Base-by-base conservation (phyloP, 2,113 vertebrate species). In the Lutjanus erythropterus region DNA sequence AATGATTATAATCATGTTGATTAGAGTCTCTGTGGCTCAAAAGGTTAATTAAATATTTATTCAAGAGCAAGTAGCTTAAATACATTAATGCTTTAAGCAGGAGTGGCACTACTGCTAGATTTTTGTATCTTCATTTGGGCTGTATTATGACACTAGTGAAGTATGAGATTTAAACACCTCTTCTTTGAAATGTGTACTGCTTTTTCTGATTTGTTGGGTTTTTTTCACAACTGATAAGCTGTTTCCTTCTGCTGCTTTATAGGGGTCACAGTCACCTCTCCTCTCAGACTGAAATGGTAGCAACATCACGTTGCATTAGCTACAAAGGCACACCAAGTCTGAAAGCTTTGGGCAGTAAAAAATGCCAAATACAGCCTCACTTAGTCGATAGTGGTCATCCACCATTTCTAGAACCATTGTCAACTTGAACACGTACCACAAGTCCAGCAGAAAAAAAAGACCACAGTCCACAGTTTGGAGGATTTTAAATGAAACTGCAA, bases 11-110 rank as follows among this genome's bases (percentile, higher is more conserved):
- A 86, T 85, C 71, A 61, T 42, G 33, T 55, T 90, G 52, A 86
- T 88, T 88, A 67, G 49, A 81, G n/a, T 65, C 60, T 74, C n/a
- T 5, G 27, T 69, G 73, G 42, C 64, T 87, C 42, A 41, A 70
- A 84, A 77, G 84, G 81, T 88, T 88, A 87, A 88, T 92, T 65
- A 49, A 81, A 87, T 83, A 87, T 83, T 75, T 75, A 79, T 86
- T 71, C 73, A 37, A 67, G 71, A 78, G 71, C 46, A 85, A 59
- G 79, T 73, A 83, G 42, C 56, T 76, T 87, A 55, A 84, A 68
- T 60, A 35, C 60, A 67, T 80, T 56, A 71, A 68, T 49, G 29
- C 27, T 49, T 9, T 77, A 56, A 65, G 64, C 27, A 78, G 62
- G 53, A 65, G 41, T 69, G 46, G 11, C 62, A 56, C 16, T 27